Percentiles rank a stretch among this genome's conserved stretches.
These are phyloP conservation scores for Anas capensis DNA, from an alignment of 2,797 vertebrate genomes.

Conservation along the genomic window DNA sequence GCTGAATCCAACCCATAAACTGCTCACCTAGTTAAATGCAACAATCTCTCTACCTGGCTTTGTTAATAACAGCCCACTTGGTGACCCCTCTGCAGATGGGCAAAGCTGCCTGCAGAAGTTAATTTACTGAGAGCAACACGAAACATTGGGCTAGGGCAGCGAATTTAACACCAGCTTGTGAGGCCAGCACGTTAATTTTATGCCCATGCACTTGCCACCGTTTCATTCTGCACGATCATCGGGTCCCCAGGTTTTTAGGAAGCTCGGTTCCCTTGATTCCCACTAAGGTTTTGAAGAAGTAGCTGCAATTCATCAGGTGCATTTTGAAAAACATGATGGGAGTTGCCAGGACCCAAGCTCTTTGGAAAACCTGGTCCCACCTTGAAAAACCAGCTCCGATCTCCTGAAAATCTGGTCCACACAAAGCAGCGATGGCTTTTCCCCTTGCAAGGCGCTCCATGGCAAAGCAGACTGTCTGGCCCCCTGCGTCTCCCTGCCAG, in stretches of 20 bases:
- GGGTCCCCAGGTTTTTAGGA: rapidly evolving
- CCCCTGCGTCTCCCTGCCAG: background rate
- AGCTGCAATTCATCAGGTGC: background rate
- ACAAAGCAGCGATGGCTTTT: background rate
- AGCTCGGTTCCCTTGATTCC: background rate
- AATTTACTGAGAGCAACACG: background rate
- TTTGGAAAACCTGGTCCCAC: constrained; percentile 10
- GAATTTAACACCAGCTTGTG: rapidly evolving
- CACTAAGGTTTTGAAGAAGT: background rate
- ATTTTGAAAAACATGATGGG: background rate
- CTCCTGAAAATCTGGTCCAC: constrained; percentile 52
- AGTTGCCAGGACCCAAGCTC: constrained; percentile 8
- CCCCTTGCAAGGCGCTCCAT: rapidly evolving
- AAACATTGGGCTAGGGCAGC: background rate
- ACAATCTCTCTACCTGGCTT: background rate
- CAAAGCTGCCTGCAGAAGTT: background rate
- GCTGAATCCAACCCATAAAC: background rate
- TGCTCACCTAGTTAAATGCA: background rate
- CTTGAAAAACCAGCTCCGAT: constrained; percentile 64
- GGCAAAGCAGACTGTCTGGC: background rate
- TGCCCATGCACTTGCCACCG: rapidly evolving
- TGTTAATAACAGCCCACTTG: background rate
- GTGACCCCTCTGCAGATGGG: background rate
- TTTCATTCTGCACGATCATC: rapidly evolving
- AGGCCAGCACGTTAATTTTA: rapidly evolving